Evolutionary conservation across 1,140 invertebrate genomes (phyloP).

Genomic region (Drosophila ambigua): DNA sequence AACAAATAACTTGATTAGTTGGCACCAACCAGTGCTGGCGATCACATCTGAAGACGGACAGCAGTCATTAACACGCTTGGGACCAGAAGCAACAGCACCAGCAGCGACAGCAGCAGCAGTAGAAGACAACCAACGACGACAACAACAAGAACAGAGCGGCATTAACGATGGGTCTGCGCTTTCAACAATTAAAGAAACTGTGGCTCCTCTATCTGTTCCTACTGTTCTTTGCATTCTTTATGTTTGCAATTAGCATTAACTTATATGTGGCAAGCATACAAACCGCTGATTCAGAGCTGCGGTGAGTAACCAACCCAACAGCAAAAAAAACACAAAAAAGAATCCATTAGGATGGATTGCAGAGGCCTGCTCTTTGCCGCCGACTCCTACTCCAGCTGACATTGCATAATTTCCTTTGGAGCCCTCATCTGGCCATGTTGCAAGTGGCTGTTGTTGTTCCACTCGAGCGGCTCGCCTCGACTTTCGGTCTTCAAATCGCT

Average conservation of each 20-base stretch:
- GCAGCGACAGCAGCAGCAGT: conserved; percentile 9
- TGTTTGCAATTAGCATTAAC: conserved; percentile 83
- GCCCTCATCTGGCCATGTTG: conserved; percentile 45
- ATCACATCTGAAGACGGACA: conserved; percentile 33
- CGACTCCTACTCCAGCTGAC: conserved; percentile 3
- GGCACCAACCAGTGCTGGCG: conserved; percentile 52
- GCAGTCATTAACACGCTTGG: conserved; percentile 34
- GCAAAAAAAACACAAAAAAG: conserved; percentile 4
- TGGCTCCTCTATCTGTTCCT: conserved; percentile 81
- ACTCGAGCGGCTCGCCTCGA: conserved; percentile 53
- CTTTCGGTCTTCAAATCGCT: conserved; percentile 52
- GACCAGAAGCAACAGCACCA: conserved; percentile 24
- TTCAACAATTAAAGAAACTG: conserved; percentile 80
- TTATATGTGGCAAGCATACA: conserved; percentile 81
- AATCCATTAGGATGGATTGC: conserved; percentile 27
- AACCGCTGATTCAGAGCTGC: conserved; percentile 42
- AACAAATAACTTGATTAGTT: conserved; percentile 55
- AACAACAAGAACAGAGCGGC: conserved; percentile 19
- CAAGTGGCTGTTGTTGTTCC: conserved; percentile 59
- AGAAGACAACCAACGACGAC: conserved; percentile 1
- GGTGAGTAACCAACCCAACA: conserved; percentile 55
- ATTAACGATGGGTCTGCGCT: conserved; percentile 72
- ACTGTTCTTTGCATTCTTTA: conserved; percentile 82
- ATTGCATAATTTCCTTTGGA: conserved; percentile 63
- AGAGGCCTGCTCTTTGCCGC: neutral